Conservation (phyloP, 2,113 vertebrate genomes). For the Cephalopterus ornatus region DNA sequence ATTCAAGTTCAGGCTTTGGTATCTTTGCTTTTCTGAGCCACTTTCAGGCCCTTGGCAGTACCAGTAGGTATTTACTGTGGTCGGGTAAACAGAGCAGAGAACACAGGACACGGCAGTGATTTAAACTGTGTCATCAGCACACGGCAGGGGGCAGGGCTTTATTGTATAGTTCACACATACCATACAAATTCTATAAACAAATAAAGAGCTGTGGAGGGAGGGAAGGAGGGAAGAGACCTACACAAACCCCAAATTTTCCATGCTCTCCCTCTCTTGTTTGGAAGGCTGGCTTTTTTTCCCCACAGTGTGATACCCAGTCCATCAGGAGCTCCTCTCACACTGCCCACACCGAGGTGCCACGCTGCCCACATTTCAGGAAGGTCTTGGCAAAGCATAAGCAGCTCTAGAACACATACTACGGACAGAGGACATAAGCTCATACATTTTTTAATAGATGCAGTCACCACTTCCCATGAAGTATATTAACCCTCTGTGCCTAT, state of each 20-base stretch:
- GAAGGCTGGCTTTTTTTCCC: neutral
- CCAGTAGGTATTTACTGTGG: neutral
- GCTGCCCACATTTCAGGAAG: neutral
- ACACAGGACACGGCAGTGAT: conserved; percentile 11
- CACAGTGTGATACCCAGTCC: accelerated
- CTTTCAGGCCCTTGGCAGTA: neutral
- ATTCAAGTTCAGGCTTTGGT: neutral
- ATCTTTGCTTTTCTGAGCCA: neutral
- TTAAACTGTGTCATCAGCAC: conserved; percentile 43
- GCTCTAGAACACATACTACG: neutral
- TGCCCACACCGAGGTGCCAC: neutral
- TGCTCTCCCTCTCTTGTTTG: neutral
- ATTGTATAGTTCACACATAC: neutral
- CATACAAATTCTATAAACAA: conserved; percentile 25
- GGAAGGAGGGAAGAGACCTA: neutral
- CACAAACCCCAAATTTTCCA: neutral
- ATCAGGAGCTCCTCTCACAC: neutral
- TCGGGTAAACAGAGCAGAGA: neutral
- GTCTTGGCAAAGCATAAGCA: neutral
- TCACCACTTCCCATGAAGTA: neutral
- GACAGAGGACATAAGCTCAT: neutral
- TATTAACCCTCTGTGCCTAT: neutral
- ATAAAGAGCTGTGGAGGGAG: neutral
- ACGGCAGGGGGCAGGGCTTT: neutral
- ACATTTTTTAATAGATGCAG: neutral